Percentiles rank a stretch among this genome's conserved stretches.
Conservation (phyloP, 2,888 invertebrate species). For the Tortrix viridana region DNA sequence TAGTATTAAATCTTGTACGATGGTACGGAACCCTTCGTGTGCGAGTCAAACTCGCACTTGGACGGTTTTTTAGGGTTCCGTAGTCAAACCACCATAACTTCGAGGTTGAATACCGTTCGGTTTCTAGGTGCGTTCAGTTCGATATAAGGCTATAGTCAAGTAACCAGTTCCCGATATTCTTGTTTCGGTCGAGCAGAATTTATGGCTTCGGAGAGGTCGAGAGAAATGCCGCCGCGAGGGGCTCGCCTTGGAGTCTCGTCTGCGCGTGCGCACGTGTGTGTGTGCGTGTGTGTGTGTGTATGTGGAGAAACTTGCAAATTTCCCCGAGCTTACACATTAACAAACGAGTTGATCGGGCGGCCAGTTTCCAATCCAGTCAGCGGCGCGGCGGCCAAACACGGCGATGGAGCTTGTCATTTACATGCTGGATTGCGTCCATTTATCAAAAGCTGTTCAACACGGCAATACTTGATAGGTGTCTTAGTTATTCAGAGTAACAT, state of each 20-base stretch:
- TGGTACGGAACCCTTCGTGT: too few relatives aligned
- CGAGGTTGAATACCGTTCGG: too few relatives aligned
- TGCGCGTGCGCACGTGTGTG: too few relatives aligned
- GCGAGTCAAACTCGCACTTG: too few relatives aligned
- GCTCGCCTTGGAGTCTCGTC: background rate
- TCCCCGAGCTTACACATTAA: conserved; percentile 13
- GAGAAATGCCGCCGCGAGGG: background rate
- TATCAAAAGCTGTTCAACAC: too few relatives aligned
- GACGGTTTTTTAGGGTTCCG: too few relatives aligned
- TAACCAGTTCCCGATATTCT: background rate
- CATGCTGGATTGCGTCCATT: background rate
- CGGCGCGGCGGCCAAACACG: background rate
- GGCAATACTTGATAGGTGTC: too few relatives aligned
- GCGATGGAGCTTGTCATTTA: background rate
- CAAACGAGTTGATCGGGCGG: conserved; percentile 3
- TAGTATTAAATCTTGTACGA: too few relatives aligned
- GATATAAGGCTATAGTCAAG: too few relatives aligned
- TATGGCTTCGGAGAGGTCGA: background rate
- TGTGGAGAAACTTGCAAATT: conserved; percentile 28
- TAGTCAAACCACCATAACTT: too few relatives aligned
- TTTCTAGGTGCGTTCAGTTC: too few relatives aligned
- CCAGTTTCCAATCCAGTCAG: background rate
- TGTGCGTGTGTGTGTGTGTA: background rate
- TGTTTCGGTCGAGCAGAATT: background rate
- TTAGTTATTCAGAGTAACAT: too few relatives aligned